Evolutionary conservation across 2,888 invertebrate species (phyloP), one percentile per base, ranked within the genome.

Genomic region (Micropterix aruncella): DNA sequence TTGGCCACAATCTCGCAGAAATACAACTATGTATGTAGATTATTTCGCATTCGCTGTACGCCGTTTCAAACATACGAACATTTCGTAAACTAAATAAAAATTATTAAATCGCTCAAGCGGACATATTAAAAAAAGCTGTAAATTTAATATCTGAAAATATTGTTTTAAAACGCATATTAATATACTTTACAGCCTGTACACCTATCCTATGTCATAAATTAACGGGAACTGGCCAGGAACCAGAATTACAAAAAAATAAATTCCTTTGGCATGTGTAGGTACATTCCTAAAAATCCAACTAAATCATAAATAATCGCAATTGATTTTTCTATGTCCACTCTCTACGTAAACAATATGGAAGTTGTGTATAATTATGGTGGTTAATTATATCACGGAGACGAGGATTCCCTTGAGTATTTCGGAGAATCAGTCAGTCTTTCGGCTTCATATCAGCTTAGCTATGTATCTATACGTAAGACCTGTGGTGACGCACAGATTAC

Each of bases 341-440:
- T 38, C 14, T 7, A 38, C 16, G 18, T 40, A 9, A 41, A 41
- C 9, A 41, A 40, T 40, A 40, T 40, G 18, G 7, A 18, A 41
- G 19, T 18, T 5, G 15, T 4, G 15, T 4, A 41, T 18, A 14
- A 3, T 41, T 18, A 18, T 4, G 19, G 18, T 41, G 19, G 17
- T 5, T 16, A 40, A 44, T 38, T 44, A 40, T 40, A n/a, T n/a
- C n/a, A n/a, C n/a, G 40, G 39, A 38, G 42, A 44, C 37, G 36
- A 44, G 38, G 37, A 43, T 46, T 46, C 40, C 39, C 44, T 39
- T 19, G 27, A 44, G 43, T 44, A 38, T 43, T 43, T 44, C 48
- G 43, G 45, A 46, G 43, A 48, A 47, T 46, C 46, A 43, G 42
- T 45, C 48, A 48, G 46, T 48, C 48, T 43, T 47, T 45, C 46